Evolutionary conservation across 2,113 vertebrate genomes (phyloP).

Genomic region (Saguinus midas): DNA sequence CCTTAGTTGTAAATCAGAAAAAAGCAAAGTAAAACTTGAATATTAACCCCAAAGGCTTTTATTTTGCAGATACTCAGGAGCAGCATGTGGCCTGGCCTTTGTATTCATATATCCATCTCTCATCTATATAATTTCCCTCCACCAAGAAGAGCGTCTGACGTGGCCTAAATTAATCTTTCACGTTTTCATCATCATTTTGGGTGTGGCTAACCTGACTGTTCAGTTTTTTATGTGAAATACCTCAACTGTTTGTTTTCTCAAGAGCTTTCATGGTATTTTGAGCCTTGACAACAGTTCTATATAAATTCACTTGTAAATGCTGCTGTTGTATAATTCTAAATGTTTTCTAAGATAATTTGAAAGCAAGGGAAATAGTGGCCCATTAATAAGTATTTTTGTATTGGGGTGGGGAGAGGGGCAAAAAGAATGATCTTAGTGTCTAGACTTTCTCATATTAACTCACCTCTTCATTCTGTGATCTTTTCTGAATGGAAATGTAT

Average conservation of each 20-base stretch:
- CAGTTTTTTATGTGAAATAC: conserved; percentile 94
- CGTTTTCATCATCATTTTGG: conserved; percentile 90
- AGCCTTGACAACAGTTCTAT: conserved; percentile 64
- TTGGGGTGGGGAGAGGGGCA: neutral
- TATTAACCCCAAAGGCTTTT: conserved; percentile 78
- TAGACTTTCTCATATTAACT: neutral
- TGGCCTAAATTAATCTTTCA: conserved; percentile 90
- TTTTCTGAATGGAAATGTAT: neutral
- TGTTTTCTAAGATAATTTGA: conserved; percentile 41
- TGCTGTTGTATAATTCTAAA: conserved; percentile 48
- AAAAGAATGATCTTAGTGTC: neutral
- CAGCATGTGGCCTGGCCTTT: conserved; percentile 93
- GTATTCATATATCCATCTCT: conserved; percentile 95
- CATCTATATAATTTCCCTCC: conserved; percentile 90
- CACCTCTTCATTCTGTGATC: neutral
- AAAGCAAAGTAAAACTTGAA: conserved; percentile 79
- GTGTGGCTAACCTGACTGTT: conserved; percentile 90
- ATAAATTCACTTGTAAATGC: conserved; percentile 66
- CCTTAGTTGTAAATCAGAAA: neutral
- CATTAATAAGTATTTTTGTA: neutral
- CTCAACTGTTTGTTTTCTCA: conserved; percentile 36
- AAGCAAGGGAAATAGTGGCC: neutral
- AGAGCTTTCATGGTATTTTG: conserved; percentile 62
- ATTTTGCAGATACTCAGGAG: conserved; percentile 92
- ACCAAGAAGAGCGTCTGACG: conserved; percentile 84